These are phyloP conservation scores for Heliothis subflexa DNA, from an alignment of 1,140 invertebrate species.

Conservation along the genomic window DNA sequence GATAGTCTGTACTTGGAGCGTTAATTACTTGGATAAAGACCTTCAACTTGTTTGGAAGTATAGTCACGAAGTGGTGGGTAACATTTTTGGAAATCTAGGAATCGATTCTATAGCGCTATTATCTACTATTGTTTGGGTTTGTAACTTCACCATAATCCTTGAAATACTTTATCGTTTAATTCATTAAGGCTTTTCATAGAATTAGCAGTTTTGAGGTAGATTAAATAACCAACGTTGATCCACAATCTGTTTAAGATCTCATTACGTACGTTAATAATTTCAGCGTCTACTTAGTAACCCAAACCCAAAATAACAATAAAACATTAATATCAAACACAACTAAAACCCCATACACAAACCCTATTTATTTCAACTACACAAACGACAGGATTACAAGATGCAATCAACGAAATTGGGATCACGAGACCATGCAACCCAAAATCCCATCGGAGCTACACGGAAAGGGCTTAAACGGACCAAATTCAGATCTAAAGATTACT, in stretches of 20 bases:
- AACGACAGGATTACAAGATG: neutral
- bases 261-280: neutral
- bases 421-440: neutral
- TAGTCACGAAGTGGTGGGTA: neutral
- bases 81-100: neutral
- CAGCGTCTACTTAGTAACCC: too few species aligned
- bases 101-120: too few species aligned
- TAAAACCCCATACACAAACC: neutral
- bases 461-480: neutral
- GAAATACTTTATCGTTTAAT: too few species aligned
- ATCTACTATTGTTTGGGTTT: too few species aligned
- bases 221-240: too few species aligned
- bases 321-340: neutral
- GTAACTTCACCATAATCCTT: too few species aligned
- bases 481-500: constrained; percentile 17
- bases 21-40: constrained; percentile 28
- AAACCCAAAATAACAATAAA: neutral
- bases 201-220: too few species aligned
- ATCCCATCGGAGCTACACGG: neutral
- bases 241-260: neutral
- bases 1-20: constrained; percentile 27
- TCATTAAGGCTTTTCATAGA: too few species aligned
- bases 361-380: neutral
- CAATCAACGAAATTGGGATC: constrained; percentile 4
- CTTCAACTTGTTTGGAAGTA: constrained; percentile 19